Evolutionary conservation across 2,888 invertebrate species (phyloP).

Genomic region (Thysanoteuthis rhombus): DNA sequence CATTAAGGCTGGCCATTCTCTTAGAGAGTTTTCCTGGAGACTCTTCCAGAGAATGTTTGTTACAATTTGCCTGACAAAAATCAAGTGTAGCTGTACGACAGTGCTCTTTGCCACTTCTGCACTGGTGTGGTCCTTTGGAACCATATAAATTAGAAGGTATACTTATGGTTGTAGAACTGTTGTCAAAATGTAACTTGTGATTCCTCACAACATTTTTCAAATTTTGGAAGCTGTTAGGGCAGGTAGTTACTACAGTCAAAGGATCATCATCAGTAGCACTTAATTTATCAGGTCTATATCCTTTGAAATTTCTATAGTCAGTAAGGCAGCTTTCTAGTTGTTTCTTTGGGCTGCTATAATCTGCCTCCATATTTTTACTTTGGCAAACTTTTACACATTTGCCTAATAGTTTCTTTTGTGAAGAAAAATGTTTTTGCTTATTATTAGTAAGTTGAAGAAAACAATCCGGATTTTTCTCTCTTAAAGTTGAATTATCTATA

Average conservation of each 20-base stretch:
- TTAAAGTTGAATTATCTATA: background rate
- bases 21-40: background rate
- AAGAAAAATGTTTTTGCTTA: background rate
- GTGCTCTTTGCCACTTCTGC: background rate
- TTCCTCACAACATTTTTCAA: background rate
- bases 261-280: background rate
- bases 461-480: background rate
- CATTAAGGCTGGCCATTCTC: slow-evolving; percentile 27
- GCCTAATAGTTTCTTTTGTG: background rate
- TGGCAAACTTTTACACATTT: background rate
- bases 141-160: background rate
- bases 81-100: background rate
- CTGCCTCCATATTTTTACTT: background rate
- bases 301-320: background rate
- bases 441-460: background rate
- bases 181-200: background rate
- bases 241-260: background rate
- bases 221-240: background rate
- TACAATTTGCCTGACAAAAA: background rate
- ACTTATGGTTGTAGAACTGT: background rate
- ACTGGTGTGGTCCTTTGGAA: background rate
- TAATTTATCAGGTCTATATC: background rate
- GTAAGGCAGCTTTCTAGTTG: background rate
- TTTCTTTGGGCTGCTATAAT: background rate
- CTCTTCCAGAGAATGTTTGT: background rate